Percentiles rank a stretch among this genome's conserved stretches.
These are phyloP conservation scores for Clarias pachynema DNA, from an alignment of 2,797 vertebrate species.

Conservation along the genomic window DNA sequence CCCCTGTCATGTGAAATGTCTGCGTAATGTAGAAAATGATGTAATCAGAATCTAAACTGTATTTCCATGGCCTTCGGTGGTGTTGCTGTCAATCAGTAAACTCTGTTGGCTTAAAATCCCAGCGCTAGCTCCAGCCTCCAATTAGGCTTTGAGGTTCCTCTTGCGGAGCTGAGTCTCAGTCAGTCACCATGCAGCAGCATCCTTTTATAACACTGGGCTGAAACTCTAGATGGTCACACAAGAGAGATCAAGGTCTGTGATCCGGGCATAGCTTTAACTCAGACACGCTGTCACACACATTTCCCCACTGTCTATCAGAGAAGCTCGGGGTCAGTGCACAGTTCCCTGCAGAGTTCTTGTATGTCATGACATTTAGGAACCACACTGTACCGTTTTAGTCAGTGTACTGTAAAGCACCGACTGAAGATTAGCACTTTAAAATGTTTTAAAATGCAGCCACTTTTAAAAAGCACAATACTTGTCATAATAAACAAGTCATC, in stretches of 20 bases:
- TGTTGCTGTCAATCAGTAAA: background rate
- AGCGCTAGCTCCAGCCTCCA: background rate
- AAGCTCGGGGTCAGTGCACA: slow-evolving; percentile 2
- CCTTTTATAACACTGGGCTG: slow-evolving; percentile 31
- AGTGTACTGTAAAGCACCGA: background rate
- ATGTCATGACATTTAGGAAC: slow-evolving; percentile 33
- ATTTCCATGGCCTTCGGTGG: background rate
- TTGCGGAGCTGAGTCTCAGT: background rate
- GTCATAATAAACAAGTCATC: background rate
- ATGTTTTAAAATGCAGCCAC: background rate
- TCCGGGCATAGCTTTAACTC: slow-evolving; percentile 8
- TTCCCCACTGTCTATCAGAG: slow-evolving; percentile 16
- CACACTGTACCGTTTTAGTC: background rate
- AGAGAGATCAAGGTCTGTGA: slow-evolving; percentile 29
- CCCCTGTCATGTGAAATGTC: background rate
- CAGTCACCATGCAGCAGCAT: slow-evolving; percentile 32
- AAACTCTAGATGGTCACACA: slow-evolving; percentile 37
- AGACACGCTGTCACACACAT: background rate
- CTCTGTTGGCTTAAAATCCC: background rate
- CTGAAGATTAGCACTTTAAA: background rate
- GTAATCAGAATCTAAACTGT: background rate
- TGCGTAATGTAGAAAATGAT: background rate
- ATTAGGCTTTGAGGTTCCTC: slow-evolving; percentile 3
- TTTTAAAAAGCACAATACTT: background rate
- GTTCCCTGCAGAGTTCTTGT: slow-evolving; percentile 1